Percentiles rank a stretch among this genome's conserved stretches.
Conservation (phyloP, 2,113 vertebrate species). For the Alethe diademata region DNA sequence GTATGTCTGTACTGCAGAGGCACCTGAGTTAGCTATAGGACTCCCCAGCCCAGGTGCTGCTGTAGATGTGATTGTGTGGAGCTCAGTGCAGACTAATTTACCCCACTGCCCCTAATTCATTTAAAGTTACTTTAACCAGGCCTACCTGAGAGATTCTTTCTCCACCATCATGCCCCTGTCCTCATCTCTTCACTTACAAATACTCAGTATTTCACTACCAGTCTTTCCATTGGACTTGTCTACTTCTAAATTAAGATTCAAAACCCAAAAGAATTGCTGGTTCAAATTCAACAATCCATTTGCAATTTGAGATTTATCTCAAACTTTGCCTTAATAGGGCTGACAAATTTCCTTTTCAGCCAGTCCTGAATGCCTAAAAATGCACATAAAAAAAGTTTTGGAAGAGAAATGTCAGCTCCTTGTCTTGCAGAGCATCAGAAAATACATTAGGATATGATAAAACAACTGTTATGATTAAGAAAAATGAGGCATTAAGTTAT, state of each 20-base stretch:
- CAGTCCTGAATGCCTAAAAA: neutral
- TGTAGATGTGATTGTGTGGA: neutral
- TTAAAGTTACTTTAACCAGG: neutral
- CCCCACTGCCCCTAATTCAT: neutral
- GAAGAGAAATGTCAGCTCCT: neutral
- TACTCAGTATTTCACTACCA: neutral
- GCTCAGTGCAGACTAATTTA: neutral
- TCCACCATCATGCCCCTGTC: neutral
- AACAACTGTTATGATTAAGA: neutral
- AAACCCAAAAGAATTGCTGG: neutral
- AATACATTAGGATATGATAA: neutral
- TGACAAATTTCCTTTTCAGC: neutral
- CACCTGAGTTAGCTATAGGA: neutral
- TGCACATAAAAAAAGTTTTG: neutral
- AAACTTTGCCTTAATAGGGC: neutral
- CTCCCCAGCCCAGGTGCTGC: neutral
- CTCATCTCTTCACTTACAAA: neutral
- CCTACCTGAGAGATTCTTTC: neutral
- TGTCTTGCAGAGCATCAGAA: neutral
- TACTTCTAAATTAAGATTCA: neutral
- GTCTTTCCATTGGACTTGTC: neutral
- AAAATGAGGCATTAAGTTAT: neutral
- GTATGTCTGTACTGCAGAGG: neutral
- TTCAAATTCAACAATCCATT: neutral
- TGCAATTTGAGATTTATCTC: neutral